Base-by-base conservation (phyloP, 2,797 vertebrate species). In the Chloroceryle inda region DNA sequence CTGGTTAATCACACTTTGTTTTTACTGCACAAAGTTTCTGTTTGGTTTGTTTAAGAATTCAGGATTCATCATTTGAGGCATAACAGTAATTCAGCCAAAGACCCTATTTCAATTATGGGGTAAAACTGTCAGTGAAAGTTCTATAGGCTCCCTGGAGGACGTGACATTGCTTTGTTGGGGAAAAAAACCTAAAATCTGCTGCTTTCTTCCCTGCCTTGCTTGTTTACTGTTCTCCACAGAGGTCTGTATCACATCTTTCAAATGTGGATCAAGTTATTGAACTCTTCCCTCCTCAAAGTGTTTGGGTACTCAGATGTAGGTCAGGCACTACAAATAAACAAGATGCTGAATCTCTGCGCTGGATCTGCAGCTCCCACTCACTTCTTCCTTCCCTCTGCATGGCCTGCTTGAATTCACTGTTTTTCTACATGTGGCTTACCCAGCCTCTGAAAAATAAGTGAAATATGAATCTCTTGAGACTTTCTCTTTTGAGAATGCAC, bases 231-330 rank as follows among this genome's bases (percentile, higher is more conserved):
- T 88, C 67, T 78, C 64, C 58, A 44, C 55, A 55, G 93, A 91
- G 79, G 58, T 47, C 66, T 81, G 10, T 52, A 52, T 56, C 67
- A n/a, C 61, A 9, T 55, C 82, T 86, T 94, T 84, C 82, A 95
- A 81, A 91, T 72, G 42, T 1, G 15, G 71, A 93, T 74, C 72
- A 74, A 87, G 81, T 85, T 89, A 95, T 80, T 94, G 89, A 97
- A 77, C 96, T 95, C 45, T 77, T 50, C 63, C 18, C 89, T 96
- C 21, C 78, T 71, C 53, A 53, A 45, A 79, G 87, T 88, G 78
- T 92, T 92, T 91, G 85, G 47, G 27, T 90, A 58, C n/a, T 56
- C 58, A 58, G 85, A 86, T 92, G 73, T 92, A 94, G 93, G 94
- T 94, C 92, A 95, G 85, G 58, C 73, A 68, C 68, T 58, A 42